These are phyloP conservation scores for Numenius arquata DNA, from an alignment of 2,113 vertebrate genomes.

Conservation along the genomic window DNA sequence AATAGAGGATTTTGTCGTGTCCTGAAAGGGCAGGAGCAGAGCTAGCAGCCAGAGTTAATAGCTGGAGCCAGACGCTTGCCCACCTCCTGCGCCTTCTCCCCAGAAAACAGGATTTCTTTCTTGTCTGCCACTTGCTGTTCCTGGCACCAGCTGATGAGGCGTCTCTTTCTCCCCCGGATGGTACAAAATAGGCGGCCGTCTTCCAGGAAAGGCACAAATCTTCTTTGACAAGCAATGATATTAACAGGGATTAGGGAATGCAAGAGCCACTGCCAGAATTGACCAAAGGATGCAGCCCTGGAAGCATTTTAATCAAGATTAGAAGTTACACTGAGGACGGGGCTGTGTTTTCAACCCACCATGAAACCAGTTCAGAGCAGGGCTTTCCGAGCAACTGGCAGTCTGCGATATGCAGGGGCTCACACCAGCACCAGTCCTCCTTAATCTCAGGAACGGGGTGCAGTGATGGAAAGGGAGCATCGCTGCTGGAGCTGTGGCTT, in stretches of 20 bases:
- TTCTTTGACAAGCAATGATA: constrained; percentile 55
- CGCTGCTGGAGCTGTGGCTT: background rate
- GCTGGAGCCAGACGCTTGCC: background rate
- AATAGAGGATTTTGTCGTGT: background rate
- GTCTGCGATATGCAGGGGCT: background rate
- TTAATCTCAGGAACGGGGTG: background rate
- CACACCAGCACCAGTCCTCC: background rate
- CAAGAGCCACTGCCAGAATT: background rate
- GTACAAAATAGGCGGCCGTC: background rate
- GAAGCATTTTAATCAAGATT: constrained; percentile 25
- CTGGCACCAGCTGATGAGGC: background rate
- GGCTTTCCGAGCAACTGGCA: background rate
- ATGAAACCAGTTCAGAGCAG: background rate
- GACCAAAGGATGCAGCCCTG: constrained; percentile 2
- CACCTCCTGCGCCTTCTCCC: background rate
- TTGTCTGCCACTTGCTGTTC: background rate
- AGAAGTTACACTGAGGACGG: background rate
- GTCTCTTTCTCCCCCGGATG: background rate
- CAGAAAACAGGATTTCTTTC: constrained; percentile 37
- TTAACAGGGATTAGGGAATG: constrained; percentile 56
- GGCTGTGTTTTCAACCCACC: background rate
- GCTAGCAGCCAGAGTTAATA: background rate
- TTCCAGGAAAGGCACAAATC: constrained; percentile 61
- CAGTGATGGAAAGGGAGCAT: background rate
- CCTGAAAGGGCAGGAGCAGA: background rate